Base-by-base conservation (phyloP, 2,797 vertebrate species). In the Clarias fuscus region DNA sequence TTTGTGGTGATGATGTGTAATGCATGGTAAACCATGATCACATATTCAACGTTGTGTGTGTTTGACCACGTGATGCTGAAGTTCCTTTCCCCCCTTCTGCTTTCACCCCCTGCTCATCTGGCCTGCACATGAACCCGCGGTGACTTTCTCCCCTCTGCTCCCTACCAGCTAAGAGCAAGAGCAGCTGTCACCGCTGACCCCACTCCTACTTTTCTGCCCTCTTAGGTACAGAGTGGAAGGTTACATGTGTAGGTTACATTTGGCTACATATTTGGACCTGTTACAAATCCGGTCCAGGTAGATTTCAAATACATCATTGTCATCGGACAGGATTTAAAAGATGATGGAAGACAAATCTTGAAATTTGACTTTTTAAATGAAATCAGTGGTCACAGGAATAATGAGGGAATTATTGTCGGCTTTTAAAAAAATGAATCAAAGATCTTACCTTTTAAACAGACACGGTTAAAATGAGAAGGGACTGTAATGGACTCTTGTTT, bases 141-240 rank as follows among this genome's bases (percentile, higher is more conserved):
- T 88, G 89, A 88, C 89, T 92, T 93, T 92, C 85, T 84, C 78
- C 89, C 83, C 90, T 90, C 86, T 62, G 90, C 90, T 92, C 91
- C 89, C 85, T 82, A 92, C 91, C 91, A 88, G 86, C 72, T 84
- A 82, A 86, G 71, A 86, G 83, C 76, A 84, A 64, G 37, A 82
- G 83, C 89, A 90, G 89, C 86, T 91, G 85, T 84, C 88, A 84
- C 68, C 73, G 24, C 40, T 77, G 86, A 88, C 79, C 84, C 64
- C 40, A 68, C 56, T 82, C 64, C 56, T 82, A 73, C 64, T 56
- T 37, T 59, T 76, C 85, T 85, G 77, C 68, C 77, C 86, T 82
- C 72, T 56, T 17, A 40, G 33, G 56, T 84, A 78, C 75, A 76
- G 30, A 81, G 64, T 17, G 27, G 68, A 84, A 58, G 59, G 58